Evolutionary conservation across 2,797 vertebrate genomes (phyloP).

Genomic region (Gymnothorax reevesii): DNA sequence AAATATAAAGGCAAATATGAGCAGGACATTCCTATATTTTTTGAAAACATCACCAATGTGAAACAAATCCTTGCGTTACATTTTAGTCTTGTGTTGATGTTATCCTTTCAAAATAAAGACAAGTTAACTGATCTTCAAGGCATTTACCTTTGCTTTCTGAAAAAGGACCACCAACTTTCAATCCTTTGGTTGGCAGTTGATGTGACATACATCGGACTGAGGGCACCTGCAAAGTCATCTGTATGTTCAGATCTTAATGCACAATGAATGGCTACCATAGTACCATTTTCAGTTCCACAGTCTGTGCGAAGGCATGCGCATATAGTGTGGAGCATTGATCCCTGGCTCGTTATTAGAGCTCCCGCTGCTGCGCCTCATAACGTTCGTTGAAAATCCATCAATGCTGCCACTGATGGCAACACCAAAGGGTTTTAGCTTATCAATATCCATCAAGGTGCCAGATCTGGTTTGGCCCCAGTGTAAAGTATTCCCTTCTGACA

Average conservation of each 20-base stretch:
- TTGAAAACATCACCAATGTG: no score
- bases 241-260: slow-evolving; percentile 14
- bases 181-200: no score
- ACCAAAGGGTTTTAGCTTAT: slow-evolving; percentile 29
- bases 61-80: no score
- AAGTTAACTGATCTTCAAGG: no score
- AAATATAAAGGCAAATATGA: no score
- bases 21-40: no score
- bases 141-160: no score
- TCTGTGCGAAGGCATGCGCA: slow-evolving; percentile 23
- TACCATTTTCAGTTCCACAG: slow-evolving; percentile 37
- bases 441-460: slow-evolving; percentile 26
- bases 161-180: no score
- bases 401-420: slow-evolving; percentile 23
- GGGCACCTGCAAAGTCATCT: not conserved
- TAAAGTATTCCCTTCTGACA: no score
- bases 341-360: slow-evolving; percentile 23
- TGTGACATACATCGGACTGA: no score
- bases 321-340: slow-evolving; percentile 21
- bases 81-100: no score
- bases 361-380: slow-evolving; percentile 27
- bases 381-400: slow-evolving; percentile 32
- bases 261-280: slow-evolving; percentile 33
- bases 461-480: not conserved
- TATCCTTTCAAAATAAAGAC: no score